Evolutionary conservation across 2,797 vertebrate genomes (phyloP), one percentile per base, ranked within the genome.

Genomic region (Oryzias sinensis): DNA sequence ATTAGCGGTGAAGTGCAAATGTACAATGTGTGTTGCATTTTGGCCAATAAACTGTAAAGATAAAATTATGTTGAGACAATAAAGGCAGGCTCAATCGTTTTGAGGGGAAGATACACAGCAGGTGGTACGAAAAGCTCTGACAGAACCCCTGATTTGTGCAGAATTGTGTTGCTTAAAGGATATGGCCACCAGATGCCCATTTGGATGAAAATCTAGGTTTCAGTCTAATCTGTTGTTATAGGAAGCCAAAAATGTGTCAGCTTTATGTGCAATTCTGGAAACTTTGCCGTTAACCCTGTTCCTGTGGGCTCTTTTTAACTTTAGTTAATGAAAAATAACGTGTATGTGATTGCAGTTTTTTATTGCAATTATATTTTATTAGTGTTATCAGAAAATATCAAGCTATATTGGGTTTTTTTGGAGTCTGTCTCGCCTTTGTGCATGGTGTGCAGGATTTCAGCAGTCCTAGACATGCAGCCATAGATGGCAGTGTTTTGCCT

Each of bases 81-180:
- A 87, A 90, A 90, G 86, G 87, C 85, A 83, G 88, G 87, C 88
- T 91, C 85, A 88, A 75, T 87, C 81, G 76, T 86, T 87, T 88
- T 87, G 82, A 87, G 79, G 83, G 81, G 84, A 88, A 82, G 84
- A 84, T 81, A 85, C 87, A 89, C 82, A 89, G 90, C 92, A 93
- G 92, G 92, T 93, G 92, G 92, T 89, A 88, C 53, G 88, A 83
- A 91, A 93, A 93, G 84, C 91, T 92, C 89, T 87, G 87, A 89
- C 91, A 93, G 91, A 92, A 92, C 90, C 91, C 90, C 88, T 88
- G 88, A 88, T 91, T 91, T 91, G 88, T 90, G 89, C 89, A 88
- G 90, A 93, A 93, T 92, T 91, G 90, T 91, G 91, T 93, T 93
- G 90, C 91, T 93, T 93, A 93, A 93, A 91, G 92, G 92, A 93